phyloP scores from a whole-genome alignment of 2,113 vertebrate species.

The Epinephelus cyanopodus region DNA sequence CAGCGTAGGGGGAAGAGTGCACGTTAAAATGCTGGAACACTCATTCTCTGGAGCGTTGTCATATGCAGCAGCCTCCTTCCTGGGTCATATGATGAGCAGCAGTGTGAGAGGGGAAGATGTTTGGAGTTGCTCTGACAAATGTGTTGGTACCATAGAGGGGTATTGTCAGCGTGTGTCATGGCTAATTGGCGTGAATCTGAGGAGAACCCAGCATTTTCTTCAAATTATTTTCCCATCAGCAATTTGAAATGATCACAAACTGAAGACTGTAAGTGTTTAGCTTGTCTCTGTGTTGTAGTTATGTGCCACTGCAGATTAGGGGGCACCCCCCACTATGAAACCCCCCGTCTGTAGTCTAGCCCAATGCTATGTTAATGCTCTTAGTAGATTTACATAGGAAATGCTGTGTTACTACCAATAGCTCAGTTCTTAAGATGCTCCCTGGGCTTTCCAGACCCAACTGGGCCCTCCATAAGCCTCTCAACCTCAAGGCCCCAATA shows the following conservation, averaged over 20 bases:
- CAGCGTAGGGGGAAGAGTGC: constrained; percentile 53
- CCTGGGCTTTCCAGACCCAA: background rate
- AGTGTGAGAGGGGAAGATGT: constrained; percentile 17
- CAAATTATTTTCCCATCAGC: background rate
- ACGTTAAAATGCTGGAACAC: constrained; percentile 47
- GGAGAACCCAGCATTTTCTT: background rate
- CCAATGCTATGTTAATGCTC: constrained; percentile 50
- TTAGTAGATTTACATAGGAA: constrained; percentile 49
- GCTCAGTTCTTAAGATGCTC: constrained; percentile 18
- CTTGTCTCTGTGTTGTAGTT: background rate
- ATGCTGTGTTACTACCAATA: background rate
- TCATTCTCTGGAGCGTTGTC: constrained; percentile 77
- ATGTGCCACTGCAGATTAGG: background rate
- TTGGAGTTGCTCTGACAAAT: background rate
- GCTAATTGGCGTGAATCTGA: background rate
- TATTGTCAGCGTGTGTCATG: background rate
- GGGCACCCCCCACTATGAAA: background rate
- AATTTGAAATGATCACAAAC: background rate
- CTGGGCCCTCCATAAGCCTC: background rate
- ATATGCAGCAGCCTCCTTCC: constrained; percentile 65
- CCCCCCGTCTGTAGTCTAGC: constrained; percentile 23
- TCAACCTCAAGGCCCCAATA: background rate
- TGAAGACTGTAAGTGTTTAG: background rate
- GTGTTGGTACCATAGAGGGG: background rate
- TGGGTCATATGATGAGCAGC: constrained; percentile 79